These are phyloP conservation scores for Echinops telfairi DNA, from an alignment of 2,113 vertebrate species.

Conservation along the genomic window DNA sequence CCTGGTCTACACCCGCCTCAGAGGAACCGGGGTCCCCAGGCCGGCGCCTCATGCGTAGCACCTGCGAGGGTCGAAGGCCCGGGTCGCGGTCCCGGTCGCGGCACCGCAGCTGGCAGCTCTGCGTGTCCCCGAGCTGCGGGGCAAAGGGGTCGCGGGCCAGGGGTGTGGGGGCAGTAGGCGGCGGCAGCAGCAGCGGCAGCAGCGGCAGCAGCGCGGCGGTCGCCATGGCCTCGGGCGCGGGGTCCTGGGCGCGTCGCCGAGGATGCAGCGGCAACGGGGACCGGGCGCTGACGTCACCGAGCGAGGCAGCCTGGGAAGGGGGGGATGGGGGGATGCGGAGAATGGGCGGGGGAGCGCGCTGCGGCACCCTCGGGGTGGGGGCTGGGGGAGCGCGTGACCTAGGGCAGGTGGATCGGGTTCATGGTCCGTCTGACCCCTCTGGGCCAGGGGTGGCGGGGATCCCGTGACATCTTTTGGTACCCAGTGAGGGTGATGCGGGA, in stretches of 20 bases:
- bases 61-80: constrained; percentile 56
- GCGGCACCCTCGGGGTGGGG: not conserved
- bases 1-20: not conserved
- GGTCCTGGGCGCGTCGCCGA: constrained; percentile 26
- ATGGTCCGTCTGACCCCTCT: not conserved
- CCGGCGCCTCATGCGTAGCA: constrained; percentile 12
- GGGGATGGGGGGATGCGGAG: constrained; percentile 57
- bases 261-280: constrained; percentile 63
- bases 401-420: constrained; percentile 37
- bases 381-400: not conserved
- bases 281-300: constrained; percentile 81
- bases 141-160: constrained; percentile 89
- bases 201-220: not conserved
- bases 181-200: constrained; percentile 66
- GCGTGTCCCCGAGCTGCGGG: constrained; percentile 92
- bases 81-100: constrained; percentile 57
- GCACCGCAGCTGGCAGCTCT: constrained; percentile 93
- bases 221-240: constrained; percentile 64
- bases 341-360: not conserved
- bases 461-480: not conserved
- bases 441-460: not conserved
- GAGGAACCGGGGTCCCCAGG: not conserved
- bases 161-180: constrained; percentile 66
- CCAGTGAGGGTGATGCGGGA: not conserved
- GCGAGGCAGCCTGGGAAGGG: constrained; percentile 80